Conservation (phyloP, 2,113 vertebrate species). For the Cyanistes caeruleus region DNA sequence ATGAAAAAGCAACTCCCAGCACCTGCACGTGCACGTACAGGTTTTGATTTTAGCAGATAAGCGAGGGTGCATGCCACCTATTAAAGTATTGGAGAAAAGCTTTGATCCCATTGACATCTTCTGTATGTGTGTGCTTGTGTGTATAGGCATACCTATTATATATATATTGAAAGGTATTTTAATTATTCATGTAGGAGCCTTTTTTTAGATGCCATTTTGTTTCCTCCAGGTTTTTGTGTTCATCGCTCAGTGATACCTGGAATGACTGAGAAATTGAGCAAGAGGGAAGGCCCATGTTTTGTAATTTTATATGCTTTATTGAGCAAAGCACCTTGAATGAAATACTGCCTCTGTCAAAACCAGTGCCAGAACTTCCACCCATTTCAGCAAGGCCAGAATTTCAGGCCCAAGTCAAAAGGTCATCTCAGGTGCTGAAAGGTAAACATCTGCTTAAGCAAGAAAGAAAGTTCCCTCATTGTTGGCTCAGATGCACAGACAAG, state of each 20-base stretch:
- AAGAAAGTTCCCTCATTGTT: constrained; percentile 15
- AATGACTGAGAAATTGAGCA: constrained; percentile 41
- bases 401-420: constrained; percentile 53
- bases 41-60: constrained; percentile 55
- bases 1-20: constrained; percentile 38
- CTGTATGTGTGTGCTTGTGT: neutral
- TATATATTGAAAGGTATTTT: constrained; percentile 30
- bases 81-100: constrained; percentile 58
- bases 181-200: neutral
- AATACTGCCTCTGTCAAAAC: constrained; percentile 2
- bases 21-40: constrained; percentile 40
- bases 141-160: constrained; percentile 4
- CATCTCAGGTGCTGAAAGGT: constrained; percentile 37
- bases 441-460: constrained; percentile 14
- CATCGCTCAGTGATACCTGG: neutral
- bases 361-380: constrained; percentile 49
- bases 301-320: constrained; percentile 44
- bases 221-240: constrained; percentile 19
- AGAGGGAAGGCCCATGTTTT: neutral
- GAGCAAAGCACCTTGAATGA: constrained; percentile 47
- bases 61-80: constrained; percentile 36
- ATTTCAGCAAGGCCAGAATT: constrained; percentile 42
- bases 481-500: neutral
- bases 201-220: constrained; percentile 21
- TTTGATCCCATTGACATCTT: constrained; percentile 52